Conservation (phyloP, 1,140 invertebrate species). For the Drosophila sp. region DNA sequence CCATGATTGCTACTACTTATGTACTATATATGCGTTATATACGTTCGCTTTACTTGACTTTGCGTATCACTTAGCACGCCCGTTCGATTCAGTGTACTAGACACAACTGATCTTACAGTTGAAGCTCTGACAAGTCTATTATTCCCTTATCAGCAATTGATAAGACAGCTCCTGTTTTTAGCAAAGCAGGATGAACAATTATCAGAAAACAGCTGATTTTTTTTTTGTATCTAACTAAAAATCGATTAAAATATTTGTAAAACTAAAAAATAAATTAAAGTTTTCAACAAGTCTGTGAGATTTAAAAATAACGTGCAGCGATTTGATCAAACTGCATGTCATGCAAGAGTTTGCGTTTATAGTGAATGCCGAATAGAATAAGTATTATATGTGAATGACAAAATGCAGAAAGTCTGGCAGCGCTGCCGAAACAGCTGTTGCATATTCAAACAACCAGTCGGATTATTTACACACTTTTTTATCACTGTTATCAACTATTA, state of each 20-base stretch:
- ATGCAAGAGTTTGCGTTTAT: background rate
- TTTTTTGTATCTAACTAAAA: background rate
- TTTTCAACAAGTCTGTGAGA: background rate
- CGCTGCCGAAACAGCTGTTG: slow-evolving; percentile 27
- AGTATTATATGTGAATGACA: background rate
- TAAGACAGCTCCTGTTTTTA: slow-evolving; percentile 31
- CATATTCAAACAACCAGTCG: slow-evolving; percentile 3
- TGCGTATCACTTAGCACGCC: slow-evolving; percentile 38
- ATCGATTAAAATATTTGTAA: too few species aligned
- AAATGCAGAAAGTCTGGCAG: background rate
- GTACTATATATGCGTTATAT: slow-evolving; percentile 22
- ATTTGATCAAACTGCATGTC: background rate
- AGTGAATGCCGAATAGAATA: slow-evolving; percentile 1
- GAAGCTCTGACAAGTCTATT: slow-evolving; percentile 32
- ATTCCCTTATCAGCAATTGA: slow-evolving; percentile 43
- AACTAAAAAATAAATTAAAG: background rate
- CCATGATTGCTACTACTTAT: slow-evolving; percentile 48
- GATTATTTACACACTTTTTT: slow-evolving; percentile 25
- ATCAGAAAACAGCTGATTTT: background rate
- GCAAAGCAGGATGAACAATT: slow-evolving; percentile 6
- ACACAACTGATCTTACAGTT: slow-evolving; percentile 39
- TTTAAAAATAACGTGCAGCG: slow-evolving; percentile 15
- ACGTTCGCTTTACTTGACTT: slow-evolving; percentile 5
- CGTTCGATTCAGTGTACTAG: slow-evolving; percentile 42
- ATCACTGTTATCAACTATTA: slow-evolving; percentile 23